These are phyloP conservation scores for Atopsyche davidsoni DNA, from an alignment of 1,140 invertebrate species.

Conservation along the genomic window DNA sequence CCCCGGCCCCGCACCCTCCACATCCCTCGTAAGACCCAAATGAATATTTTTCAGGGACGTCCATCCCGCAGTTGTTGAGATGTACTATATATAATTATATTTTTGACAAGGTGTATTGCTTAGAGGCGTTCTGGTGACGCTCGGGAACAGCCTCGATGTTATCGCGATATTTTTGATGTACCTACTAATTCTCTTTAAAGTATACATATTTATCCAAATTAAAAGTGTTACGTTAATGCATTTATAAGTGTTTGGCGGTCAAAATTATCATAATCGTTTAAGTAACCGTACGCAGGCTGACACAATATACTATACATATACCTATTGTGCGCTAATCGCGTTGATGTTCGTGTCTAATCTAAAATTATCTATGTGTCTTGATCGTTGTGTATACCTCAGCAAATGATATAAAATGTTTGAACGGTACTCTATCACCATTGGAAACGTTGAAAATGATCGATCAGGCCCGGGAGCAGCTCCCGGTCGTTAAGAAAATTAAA, in stretches of 20 bases:
- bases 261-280: slow-evolving; percentile 26
- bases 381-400: slow-evolving; percentile 43
- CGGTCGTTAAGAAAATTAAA: slow-evolving; percentile 40
- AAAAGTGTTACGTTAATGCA: slow-evolving; percentile 27
- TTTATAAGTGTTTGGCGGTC: slow-evolving; percentile 30
- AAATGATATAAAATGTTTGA: slow-evolving; percentile 34
- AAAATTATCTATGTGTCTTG: slow-evolving; percentile 46
- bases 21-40: not conserved
- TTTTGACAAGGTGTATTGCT: slow-evolving; percentile 24
- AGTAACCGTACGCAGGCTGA: slow-evolving; percentile 34
- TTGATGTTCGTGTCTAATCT: slow-evolving; percentile 31
- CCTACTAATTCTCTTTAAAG: slow-evolving; percentile 30
- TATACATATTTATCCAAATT: slow-evolving; percentile 29
- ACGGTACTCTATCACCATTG: not conserved
- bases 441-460: slow-evolving; percentile 18
- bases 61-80: slow-evolving; percentile 17
- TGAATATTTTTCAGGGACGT: slow-evolving; percentile 3
- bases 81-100: slow-evolving; percentile 26
- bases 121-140: slow-evolving; percentile 9
- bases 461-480: slow-evolving; percentile 24
- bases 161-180: slow-evolving; percentile 29
- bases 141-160: slow-evolving; percentile 7
- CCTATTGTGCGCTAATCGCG: slow-evolving; percentile 25
- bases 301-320: slow-evolving; percentile 32
- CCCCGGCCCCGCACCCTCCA: slow-evolving; percentile 11